phyloP scores from a whole-genome alignment of 1,140 invertebrate species.

The Cotesia typhae region DNA sequence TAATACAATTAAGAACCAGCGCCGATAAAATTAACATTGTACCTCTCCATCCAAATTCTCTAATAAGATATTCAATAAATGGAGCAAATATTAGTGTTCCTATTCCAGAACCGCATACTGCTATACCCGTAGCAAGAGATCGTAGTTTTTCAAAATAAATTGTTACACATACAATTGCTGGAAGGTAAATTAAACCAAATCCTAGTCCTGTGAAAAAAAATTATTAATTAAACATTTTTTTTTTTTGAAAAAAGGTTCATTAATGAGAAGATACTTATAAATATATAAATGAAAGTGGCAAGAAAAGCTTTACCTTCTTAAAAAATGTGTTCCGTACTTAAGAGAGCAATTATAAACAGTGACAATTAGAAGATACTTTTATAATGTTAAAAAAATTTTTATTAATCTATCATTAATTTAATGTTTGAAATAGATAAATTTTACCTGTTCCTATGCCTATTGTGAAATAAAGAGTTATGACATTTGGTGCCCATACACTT shows the following conservation, averaged over 20 bases:
- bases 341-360: not conserved
- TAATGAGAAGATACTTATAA: no score
- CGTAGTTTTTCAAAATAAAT: conserved; percentile 92
- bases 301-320: no score
- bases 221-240: conserved; percentile 3
- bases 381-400: not conserved
- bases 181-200: conserved; percentile 93
- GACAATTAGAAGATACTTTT: not conserved
- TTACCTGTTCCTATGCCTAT: conserved; percentile 86
- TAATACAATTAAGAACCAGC: conserved; percentile 81
- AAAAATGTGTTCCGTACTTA: no score
- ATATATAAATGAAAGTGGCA: no score
- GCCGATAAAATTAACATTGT: conserved; percentile 83
- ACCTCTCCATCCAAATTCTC: conserved; percentile 74
- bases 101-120: conserved; percentile 92
- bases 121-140: conserved; percentile 92
- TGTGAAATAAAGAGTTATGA: conserved; percentile 85
- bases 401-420: not conserved
- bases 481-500: conserved; percentile 79
- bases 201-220: conserved; percentile 76
- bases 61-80: conserved; percentile 74
- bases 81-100: conserved; percentile 87
- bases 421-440: conserved; percentile 35
- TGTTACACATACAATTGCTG: conserved; percentile 93
- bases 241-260: not conserved